These are phyloP conservation scores for Drosophila sucinea DNA, from an alignment of 1,140 invertebrate genomes.

Conservation along the genomic window DNA sequence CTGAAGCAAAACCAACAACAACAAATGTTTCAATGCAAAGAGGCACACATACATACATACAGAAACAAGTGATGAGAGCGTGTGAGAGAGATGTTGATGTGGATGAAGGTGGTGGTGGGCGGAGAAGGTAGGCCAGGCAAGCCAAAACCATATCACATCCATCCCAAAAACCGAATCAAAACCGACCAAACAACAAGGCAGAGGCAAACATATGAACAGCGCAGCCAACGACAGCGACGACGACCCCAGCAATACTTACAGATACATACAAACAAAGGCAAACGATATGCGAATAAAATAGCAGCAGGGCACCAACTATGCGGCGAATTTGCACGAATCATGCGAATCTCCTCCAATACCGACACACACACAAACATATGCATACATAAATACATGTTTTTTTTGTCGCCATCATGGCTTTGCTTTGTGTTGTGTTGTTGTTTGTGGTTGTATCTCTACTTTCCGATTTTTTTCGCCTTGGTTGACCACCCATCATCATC, in stretches of 20 bases:
- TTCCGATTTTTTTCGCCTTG: conserved; percentile 48
- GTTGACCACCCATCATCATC: conserved; percentile 14
- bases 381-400: conserved; percentile 72
- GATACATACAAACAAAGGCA: conserved; percentile 50
- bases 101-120: conserved; percentile 41
- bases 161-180: conserved; percentile 80
- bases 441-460: conserved; percentile 30
- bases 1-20: conserved; percentile 30
- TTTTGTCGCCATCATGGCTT: conserved; percentile 54
- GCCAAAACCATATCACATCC: conserved; percentile 73
- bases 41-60: conserved; percentile 17
- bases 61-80: conserved; percentile 39
- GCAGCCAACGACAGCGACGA: conserved; percentile 62
- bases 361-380: conserved; percentile 46
- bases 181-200: conserved; percentile 75
- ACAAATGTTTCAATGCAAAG: conserved; percentile 35
- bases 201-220: conserved; percentile 64
- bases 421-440: conserved; percentile 27
- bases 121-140: conserved; percentile 43
- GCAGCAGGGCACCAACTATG: conserved; percentile 64
- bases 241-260: conserved; percentile 59
- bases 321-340: conserved; percentile 81
- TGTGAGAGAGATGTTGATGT: conserved; percentile 33
- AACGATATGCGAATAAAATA: conserved; percentile 79
- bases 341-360: conserved; percentile 71